Evolutionary conservation across 1,140 invertebrate species (phyloP), one percentile per base, ranked within the genome.

Genomic region (Drosophila arawakana): DNA sequence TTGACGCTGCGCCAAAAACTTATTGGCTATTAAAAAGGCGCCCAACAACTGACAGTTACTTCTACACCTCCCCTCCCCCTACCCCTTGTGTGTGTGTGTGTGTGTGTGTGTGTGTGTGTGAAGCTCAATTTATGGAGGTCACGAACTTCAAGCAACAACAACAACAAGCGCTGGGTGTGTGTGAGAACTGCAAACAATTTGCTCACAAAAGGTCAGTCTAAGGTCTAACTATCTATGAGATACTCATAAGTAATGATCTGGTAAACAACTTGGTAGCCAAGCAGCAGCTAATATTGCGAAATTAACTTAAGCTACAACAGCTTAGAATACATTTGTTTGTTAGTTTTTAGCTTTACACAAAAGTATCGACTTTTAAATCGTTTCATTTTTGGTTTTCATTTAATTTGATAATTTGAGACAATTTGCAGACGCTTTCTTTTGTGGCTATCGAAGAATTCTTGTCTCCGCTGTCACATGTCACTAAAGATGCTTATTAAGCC

Each of bases 21-120:
- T 80, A 83, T 83, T 83, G 80, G 73, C 81, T 86, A 85, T 85
- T 85, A 85, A 81, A 79, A 68, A 65, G 76, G 77, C 80, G 84
- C 80, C 72, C 73, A 34, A 59, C 39, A 18, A 62, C 34, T 39
- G 8, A n/a, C 11, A 10, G 11, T 3, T n/a, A 7, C 41, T n/a
- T 15, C 15, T 15, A 15, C 15, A 15, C 18, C 10, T 9, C 8
- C 9, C 15, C 10, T 8, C 18, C 13, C 13, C 21, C 18, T 11
- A 21, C 37, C 1, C 9, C 46, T 65, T 35, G 1, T 2, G n/a
- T n/a, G n/a, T n/a, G n/a, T n/a, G n/a, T n/a, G n/a, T n/a, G n/a
- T n/a, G 15, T 15, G 15, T 25, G 1, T 25, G 25, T 25, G 25
- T 69, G 44, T 69, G 74, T 39, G 62, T 37, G 30, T 25, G 25